phyloP scores from a whole-genome alignment of 2,888 invertebrate species.

The Bedellia somnulentella region DNA sequence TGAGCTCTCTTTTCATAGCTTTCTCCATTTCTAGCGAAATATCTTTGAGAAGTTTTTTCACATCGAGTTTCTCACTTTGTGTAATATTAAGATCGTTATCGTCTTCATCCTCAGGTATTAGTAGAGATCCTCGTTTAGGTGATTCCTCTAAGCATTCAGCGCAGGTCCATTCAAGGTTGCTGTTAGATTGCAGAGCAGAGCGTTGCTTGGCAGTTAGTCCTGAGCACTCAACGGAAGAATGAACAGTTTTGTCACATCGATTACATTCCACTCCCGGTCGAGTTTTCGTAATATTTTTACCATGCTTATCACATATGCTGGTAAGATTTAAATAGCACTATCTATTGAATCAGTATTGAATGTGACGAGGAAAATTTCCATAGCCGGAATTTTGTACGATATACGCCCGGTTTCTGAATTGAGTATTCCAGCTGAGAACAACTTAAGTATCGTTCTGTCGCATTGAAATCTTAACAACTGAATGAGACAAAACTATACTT shows the following conservation, averaged over 20 bases:
- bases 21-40: not conserved
- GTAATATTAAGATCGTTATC: not conserved
- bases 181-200: not conserved
- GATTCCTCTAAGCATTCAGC: not conserved
- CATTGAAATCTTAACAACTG: too few relatives aligned
- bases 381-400: too few relatives aligned
- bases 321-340: too few relatives aligned
- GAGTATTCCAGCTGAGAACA: too few relatives aligned
- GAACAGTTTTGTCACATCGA: not conserved
- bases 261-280: not conserved
- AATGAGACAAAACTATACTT: too few relatives aligned
- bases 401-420: too few relatives aligned
- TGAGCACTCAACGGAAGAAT: not conserved
- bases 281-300: not conserved
- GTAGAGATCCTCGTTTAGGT: not conserved
- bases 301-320: not conserved
- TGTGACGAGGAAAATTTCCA: not conserved
- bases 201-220: not conserved
- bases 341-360: too few relatives aligned
- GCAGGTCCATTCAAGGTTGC: conserved; percentile 1
- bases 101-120: not conserved
- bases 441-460: too few relatives aligned
- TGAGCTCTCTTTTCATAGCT: not conserved
- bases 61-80: not conserved
- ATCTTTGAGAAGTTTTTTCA: not conserved